Evolutionary conservation across 1,140 invertebrate species (phyloP).

Genomic region (Zaprionus ghesquierei): DNA sequence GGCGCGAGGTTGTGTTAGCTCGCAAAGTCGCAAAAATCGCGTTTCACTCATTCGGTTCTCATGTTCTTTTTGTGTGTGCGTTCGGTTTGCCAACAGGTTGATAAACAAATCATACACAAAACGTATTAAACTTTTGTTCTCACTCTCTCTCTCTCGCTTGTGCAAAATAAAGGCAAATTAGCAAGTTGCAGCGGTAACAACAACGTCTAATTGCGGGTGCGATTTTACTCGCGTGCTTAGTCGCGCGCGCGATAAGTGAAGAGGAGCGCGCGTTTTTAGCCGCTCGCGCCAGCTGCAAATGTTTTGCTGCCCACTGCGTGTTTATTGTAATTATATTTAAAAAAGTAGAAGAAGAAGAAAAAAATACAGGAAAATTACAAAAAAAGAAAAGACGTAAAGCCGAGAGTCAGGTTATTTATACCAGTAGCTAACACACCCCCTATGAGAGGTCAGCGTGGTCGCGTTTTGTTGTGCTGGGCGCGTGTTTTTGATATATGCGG

Average conservation of each 20-base stretch:
- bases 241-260: conserved; percentile 5
- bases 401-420: conserved; percentile 66
- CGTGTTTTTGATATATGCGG: conserved; percentile 59
- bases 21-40: background rate
- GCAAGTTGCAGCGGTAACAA: conserved; percentile 32
- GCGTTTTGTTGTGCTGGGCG: conserved; percentile 41
- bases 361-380: conserved; percentile 6
- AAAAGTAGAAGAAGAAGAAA: conserved; percentile 29
- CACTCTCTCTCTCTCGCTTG: background rate
- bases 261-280: conserved; percentile 51
- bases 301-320: conserved; percentile 61
- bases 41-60: background rate
- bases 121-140: background rate
- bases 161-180: conserved; percentile 6
- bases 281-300: conserved; percentile 53
- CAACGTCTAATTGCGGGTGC: conserved; percentile 14
- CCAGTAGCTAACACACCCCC: conserved; percentile 4
- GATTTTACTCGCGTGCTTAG: conserved; percentile 53
- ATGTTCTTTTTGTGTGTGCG: background rate
- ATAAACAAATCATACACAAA: background rate
- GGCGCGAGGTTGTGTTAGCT: conserved; percentile 52
- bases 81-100: conserved; percentile 7
- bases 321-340: conserved; percentile 75
- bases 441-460: conserved; percentile 27
- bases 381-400: conserved; percentile 18